Base-by-base conservation (phyloP, 2,888 invertebrate species). In the Phragmatobia fuliginosa region DNA sequence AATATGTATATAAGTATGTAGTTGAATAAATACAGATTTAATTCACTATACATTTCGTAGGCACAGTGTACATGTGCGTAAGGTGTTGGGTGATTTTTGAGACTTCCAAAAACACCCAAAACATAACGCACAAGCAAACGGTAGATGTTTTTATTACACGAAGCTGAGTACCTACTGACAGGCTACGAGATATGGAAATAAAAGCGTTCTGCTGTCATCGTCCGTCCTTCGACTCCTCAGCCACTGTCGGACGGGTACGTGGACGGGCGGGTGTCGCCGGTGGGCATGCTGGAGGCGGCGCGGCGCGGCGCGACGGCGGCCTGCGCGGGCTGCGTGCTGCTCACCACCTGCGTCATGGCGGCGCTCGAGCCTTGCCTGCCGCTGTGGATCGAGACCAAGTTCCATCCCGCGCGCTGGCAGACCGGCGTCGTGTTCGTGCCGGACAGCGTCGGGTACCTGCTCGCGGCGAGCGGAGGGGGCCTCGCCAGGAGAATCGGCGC, bases 281-380 rank as follows among this genome's bases (percentile, higher is more conserved):
- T 71, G 36, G 74, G 73, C 69, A 72, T 71, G 58, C 67, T 73
- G 25, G 71, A 71, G 52, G 71, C 74, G 74, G 83, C 78, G 75
- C 82, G 83, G 69, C 79, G 85, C 72, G 84, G 86, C 45, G 83
- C 86, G 25, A 83, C 87, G 33, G 82, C 86, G 31, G 89, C 90
- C 60, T 90, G 91, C 82, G 93, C 92, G 10, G 93, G 92, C 74
- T 90, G 92, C 70, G 91, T 94, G 79, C 85, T 92, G 77, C 86
- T 91, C 73, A 91, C 92, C 74, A 93, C 94, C n/a, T 75, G 88
- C 83, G 93, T 92, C 32, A 91, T 94, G 92, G 94, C 94, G 4
- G 90, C 94, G 73, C 87, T 94, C n/a, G 94, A 94, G 88, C 93
- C 94, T 18, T 90, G 90, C 74, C 87, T 94, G 84, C 94, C 94